Evolutionary conservation across 2,113 vertebrate genomes (phyloP).

Genomic region (Bombycilla garrulus): DNA sequence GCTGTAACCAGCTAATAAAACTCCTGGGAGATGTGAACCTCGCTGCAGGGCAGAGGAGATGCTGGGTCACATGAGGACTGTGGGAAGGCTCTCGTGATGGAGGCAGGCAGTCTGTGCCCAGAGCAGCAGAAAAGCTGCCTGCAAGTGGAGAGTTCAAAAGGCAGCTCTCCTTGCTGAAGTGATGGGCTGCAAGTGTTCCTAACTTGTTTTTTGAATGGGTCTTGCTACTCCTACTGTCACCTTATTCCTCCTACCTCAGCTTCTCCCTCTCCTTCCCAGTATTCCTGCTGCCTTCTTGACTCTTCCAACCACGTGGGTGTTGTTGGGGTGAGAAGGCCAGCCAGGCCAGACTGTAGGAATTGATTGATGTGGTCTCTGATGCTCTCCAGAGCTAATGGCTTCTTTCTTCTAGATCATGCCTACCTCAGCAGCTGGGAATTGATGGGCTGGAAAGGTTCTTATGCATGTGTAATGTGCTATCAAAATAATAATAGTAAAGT

Average conservation of each 20-base stretch:
- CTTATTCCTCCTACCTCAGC: not conserved
- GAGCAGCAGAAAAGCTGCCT: not conserved
- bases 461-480: not conserved
- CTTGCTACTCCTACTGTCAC: not conserved
- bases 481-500: conserved; percentile 7
- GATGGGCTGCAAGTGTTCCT: not conserved
- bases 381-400: not conserved
- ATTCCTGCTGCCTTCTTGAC: not conserved
- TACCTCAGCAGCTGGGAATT: not conserved
- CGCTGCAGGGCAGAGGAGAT: not conserved
- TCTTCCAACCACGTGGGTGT: fast-evolving
- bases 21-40: not conserved
- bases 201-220: not conserved
- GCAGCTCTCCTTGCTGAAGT: not conserved
- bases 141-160: not conserved
- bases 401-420: not conserved
- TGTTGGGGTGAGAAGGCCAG: not conserved
- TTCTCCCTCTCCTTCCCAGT: not conserved
- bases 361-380: not conserved
- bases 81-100: fast-evolving
- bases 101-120: not conserved
- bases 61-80: not conserved
- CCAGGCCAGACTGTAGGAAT: not conserved
- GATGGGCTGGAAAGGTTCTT: not conserved
- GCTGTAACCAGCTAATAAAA: not conserved